Percentiles rank a stretch among this genome's conserved stretches.
These are phyloP conservation scores for Xestia xanthographa DNA, from an alignment of 2,888 invertebrate species.

Conservation along the genomic window DNA sequence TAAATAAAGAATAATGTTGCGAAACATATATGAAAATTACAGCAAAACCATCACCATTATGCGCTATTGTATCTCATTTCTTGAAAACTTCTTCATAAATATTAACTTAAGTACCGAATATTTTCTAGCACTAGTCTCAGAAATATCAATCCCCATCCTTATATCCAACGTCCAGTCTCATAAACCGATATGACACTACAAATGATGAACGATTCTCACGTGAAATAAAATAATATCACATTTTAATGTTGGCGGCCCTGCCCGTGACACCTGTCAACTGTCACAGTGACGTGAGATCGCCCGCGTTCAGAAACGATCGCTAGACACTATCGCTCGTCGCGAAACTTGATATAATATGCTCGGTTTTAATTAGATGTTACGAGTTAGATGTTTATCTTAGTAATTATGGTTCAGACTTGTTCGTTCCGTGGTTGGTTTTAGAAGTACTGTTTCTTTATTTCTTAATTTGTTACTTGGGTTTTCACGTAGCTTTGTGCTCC, in stretches of 20 bases:
- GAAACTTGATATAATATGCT: conserved; percentile 85
- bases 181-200: conserved; percentile 61
- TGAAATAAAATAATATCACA: conserved; percentile 67
- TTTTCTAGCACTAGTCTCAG: conserved; percentile 3
- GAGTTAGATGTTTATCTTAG: conserved; percentile 68
- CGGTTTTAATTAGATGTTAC: conserved; percentile 79
- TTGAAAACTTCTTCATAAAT: background rate
- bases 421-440: conserved; percentile 41
- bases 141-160: conserved; percentile 36
- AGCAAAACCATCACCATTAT: background rate
- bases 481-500: background rate
- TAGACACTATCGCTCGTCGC: conserved; percentile 80
- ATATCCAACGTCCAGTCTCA: conserved; percentile 44
- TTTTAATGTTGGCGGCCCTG: conserved; percentile 70
- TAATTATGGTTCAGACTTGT: conserved; percentile 59
- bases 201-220: conserved; percentile 67
- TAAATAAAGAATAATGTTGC: background rate
- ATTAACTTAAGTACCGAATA: background rate
- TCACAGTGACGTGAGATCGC: conserved; percentile 85
- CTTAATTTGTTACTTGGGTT: conserved; percentile 3
- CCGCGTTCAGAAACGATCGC: conserved; percentile 83
- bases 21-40: background rate
- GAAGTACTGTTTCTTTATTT: conserved; percentile 15
- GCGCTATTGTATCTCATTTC: background rate
- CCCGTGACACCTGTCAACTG: conserved; percentile 88